Evolutionary conservation across 2,797 vertebrate genomes (phyloP), one percentile per base, ranked within the genome.

Genomic region (Coregonus suidteri): DNA sequence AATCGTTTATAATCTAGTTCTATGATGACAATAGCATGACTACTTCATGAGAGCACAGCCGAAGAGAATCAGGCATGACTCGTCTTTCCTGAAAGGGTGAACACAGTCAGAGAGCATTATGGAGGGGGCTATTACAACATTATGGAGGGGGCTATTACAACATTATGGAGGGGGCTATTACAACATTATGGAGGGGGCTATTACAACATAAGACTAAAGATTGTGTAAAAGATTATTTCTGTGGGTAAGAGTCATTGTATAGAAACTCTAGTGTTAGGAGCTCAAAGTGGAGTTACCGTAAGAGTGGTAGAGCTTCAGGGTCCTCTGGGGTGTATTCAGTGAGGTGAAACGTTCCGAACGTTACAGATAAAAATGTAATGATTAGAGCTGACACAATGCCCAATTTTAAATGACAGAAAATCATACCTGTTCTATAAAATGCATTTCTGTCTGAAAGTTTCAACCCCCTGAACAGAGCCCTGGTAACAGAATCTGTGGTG

Each of bases 401-500:
- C 41, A 47, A 47, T 68, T 69, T 5, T 69, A 20, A 16, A 59
- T 59, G 56, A 59, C n/a, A 59, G 56, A 59, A 59, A 20, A 59
- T 7, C 41, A 13, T 47, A 47, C 9, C 18, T 59, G 56, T 59
- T 59, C n/a, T 59, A 18, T 20, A 20, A 64, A 64, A 20, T 62
- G n/a, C 4, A 25, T 62, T 62, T 7, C 9, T 62, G 59, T 62
- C 9, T 64, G 20, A 64, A 30, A 3, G 59, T 30, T 64, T 64
- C 59, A 59, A 20, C 20, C 16, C 4, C 25, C 59, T 25, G 83
- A 51, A 86, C 82, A 89, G 5, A 64, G 59, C 9, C 86, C 88
- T 90, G 87, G 93, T 91, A 94, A 93, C 91, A 88, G 84, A 93
- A 93, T 86, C 91, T 93, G 86, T 86, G 85, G 86, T 89, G 75